A percentile compares a stretch with the other conserved stretches of the same genome.
Evolutionary conservation across 2,113 vertebrate genomes (phyloP).

Genomic region (Anthoscopus minutus): DNA sequence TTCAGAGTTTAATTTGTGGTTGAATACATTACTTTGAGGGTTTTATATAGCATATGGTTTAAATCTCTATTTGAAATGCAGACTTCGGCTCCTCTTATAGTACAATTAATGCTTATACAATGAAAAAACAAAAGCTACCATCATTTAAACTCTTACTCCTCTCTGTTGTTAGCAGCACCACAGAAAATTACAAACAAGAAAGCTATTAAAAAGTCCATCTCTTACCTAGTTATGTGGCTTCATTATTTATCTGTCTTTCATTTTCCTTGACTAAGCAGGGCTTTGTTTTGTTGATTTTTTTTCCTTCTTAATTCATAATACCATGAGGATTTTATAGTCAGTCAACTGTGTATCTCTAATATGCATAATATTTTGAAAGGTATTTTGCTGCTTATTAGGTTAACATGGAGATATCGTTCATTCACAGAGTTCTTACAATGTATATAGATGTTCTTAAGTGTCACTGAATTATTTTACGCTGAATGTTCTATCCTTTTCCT

Average conservation of each 20-base stretch:
- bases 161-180: background rate
- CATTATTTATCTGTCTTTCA: background rate
- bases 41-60: background rate
- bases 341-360: background rate
- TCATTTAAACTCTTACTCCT: background rate
- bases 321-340: background rate
- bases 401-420: background rate
- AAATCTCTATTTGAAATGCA: background rate
- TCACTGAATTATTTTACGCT: background rate
- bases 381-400: background rate
- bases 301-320: background rate
- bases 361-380: background rate
- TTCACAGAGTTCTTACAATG: background rate
- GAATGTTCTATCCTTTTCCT: background rate
- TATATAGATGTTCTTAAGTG: background rate
- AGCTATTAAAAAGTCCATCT: background rate
- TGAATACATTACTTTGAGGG: background rate
- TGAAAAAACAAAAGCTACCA: background rate
- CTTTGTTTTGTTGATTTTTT: background rate
- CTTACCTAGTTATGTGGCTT: background rate
- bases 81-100: background rate
- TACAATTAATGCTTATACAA: background rate
- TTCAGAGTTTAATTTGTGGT: background rate
- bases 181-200: background rate
- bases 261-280: background rate